phyloP scores from a whole-genome alignment of 2,113 vertebrate species.

The Stegostoma tigrinum region DNA sequence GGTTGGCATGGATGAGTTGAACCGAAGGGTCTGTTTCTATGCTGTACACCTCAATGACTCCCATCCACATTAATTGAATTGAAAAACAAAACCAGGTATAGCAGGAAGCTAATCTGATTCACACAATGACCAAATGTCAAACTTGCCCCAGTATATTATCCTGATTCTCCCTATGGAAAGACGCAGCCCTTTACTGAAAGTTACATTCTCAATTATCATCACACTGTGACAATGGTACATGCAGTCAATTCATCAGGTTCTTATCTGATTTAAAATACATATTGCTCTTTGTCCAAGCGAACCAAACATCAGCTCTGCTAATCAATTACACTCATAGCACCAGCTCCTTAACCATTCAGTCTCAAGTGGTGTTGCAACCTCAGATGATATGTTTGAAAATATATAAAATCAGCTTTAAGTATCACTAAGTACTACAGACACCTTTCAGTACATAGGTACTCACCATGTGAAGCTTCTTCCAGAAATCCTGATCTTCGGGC shows the following conservation, averaged over 20 bases:
- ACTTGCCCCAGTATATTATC: not conserved
- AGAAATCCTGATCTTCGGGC: slow-evolving; percentile 64
- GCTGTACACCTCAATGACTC: not conserved
- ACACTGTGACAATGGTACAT: not conserved
- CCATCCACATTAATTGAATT: not conserved
- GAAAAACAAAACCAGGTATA: too few relatives aligned
- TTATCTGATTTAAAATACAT: not conserved
- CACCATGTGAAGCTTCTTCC: slow-evolving; percentile 61
- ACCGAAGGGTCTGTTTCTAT: too few relatives aligned
- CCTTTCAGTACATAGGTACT: slow-evolving; percentile 41
- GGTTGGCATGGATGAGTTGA: too few relatives aligned
- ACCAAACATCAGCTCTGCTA: not conserved
- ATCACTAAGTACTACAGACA: not conserved
- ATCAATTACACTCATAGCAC: not conserved
- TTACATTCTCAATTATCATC: not conserved
- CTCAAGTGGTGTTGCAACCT: not conserved
- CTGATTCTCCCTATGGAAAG: not conserved
- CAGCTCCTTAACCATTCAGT: not conserved
- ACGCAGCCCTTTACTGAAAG: not conserved
- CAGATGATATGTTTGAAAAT: not conserved
- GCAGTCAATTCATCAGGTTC: not conserved
- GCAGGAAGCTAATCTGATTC: not conserved
- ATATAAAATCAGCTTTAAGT: not conserved
- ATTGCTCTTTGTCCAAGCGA: not conserved
- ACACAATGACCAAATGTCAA: not conserved